A percentile compares a stretch with the other conserved stretches of the same genome.
Evolutionary conservation across 2,113 vertebrate species (phyloP).

Genomic region (Calyptommatus sinebrachiatus): DNA sequence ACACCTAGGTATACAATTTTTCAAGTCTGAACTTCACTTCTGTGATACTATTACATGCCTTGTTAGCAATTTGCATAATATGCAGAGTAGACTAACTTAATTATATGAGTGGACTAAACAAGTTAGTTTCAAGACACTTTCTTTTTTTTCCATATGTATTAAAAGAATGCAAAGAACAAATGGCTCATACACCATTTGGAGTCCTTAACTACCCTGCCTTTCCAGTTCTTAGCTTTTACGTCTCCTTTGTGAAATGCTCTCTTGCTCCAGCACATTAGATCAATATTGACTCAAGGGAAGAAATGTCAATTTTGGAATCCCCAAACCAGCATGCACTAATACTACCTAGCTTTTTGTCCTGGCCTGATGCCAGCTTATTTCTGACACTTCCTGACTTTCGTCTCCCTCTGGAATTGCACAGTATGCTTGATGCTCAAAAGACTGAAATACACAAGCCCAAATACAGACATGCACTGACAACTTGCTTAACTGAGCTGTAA

Average conservation of each 20-base stretch:
- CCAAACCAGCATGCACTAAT: background rate
- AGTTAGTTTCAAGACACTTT: background rate
- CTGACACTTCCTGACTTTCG: background rate
- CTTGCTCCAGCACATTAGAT: constrained; percentile 2
- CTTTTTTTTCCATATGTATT: background rate
- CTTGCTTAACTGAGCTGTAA: background rate
- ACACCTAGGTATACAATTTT: too few relatives aligned
- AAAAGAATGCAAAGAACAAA: background rate
- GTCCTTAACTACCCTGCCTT: background rate
- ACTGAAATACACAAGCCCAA: background rate
- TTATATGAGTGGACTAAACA: background rate
- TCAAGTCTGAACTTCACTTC: too few relatives aligned
- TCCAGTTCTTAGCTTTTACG: background rate
- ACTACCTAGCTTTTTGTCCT: background rate
- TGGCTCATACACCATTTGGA: background rate
- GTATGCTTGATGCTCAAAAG: constrained; percentile 12
- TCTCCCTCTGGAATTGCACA: constrained; percentile 11
- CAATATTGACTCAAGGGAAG: constrained; percentile 19
- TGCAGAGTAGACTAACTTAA: background rate
- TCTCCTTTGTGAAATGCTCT: constrained; percentile 1
- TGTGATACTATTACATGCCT: too few relatives aligned
- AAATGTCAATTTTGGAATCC: background rate
- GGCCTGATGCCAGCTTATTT: constrained; percentile 9
- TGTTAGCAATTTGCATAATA: too few relatives aligned
- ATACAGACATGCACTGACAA: background rate